Percentiles rank a stretch among this genome's conserved stretches.
Evolutionary conservation across 2,888 invertebrate species (phyloP).

Genomic region (Caenorhabditis sp.): DNA sequence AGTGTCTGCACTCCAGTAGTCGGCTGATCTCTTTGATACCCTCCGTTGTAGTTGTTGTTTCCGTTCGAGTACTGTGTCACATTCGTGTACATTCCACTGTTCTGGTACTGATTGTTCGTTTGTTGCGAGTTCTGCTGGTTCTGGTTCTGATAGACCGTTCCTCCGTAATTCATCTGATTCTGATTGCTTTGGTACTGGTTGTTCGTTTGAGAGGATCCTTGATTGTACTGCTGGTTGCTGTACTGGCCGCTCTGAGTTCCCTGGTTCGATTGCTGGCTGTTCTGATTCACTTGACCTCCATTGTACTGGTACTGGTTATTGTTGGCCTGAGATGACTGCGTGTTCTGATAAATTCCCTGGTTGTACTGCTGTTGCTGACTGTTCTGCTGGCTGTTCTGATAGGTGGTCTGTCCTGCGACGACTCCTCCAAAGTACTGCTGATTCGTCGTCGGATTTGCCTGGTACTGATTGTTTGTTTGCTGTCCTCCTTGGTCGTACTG

Average conservation of each 20-base stretch:
- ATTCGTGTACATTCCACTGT: slow-evolving; percentile 41
- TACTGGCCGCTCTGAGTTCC: not conserved
- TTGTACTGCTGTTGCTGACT: not conserved
- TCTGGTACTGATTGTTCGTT: slow-evolving; percentile 18
- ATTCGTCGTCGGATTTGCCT: slow-evolving; percentile 3
- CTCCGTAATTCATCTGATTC: not conserved
- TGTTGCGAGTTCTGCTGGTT: slow-evolving; percentile 11
- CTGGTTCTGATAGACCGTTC: slow-evolving; percentile 8
- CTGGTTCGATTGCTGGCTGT: not conserved
- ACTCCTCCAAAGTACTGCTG: slow-evolving; percentile 27
- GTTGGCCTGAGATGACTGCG: not conserved
- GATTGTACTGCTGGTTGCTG: slow-evolving; percentile 15
- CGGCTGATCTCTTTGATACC: slow-evolving; percentile 14
- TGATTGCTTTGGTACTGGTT: slow-evolving; percentile 13
- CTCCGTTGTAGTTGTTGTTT: slow-evolving; percentile 18
- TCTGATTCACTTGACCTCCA: not conserved
- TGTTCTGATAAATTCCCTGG: not conserved
- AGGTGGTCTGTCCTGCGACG: slow-evolving; percentile 15
- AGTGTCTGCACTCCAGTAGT: not conserved
- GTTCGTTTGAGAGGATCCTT: not conserved
- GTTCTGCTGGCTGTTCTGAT: slow-evolving; percentile 1
- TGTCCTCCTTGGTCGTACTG: slow-evolving; percentile 8
- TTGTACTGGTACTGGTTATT: not conserved
- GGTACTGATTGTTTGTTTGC: slow-evolving; percentile 25
- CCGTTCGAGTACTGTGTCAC: slow-evolving; percentile 25